Percentiles rank a stretch among this genome's conserved stretches.
Evolutionary conservation across 1,140 invertebrate genomes (phyloP).

Genomic region (Dreissena polymorpha): DNA sequence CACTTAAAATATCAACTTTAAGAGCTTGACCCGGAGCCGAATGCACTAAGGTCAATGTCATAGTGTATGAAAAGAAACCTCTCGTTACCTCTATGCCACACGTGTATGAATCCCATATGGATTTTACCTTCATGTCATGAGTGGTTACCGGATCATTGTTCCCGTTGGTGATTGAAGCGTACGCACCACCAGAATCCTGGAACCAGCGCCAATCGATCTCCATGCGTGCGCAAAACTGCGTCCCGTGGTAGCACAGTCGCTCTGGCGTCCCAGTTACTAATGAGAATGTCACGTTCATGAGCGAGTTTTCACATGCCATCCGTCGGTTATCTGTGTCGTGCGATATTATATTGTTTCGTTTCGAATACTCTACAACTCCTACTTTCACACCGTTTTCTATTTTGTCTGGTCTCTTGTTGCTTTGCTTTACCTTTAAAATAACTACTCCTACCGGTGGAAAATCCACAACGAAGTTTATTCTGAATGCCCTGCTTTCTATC

Average conservation of each 20-base stretch:
- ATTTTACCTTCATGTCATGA: neutral
- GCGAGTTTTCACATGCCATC: slow-evolving; percentile 35
- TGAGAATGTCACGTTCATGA: slow-evolving; percentile 51
- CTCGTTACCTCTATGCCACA: slow-evolving; percentile 20
- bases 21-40: slow-evolving; percentile 13
- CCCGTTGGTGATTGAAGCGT: slow-evolving; percentile 30
- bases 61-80: slow-evolving; percentile 13
- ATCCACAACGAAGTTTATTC: slow-evolving; percentile 34
- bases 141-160: neutral
- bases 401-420: neutral
- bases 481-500: neutral
- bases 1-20: slow-evolving; percentile 27
- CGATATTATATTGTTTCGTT: no score
- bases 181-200: slow-evolving; percentile 29
- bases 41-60: slow-evolving; percentile 9
- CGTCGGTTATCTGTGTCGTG: no score
- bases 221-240: slow-evolving; percentile 19
- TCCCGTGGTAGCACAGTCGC: slow-evolving; percentile 33
- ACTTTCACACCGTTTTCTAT: neutral
- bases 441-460: slow-evolving; percentile 42
- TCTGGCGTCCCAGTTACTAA: slow-evolving; percentile 22
- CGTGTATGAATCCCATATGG: neutral
- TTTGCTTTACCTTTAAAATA: slow-evolving; percentile 16
- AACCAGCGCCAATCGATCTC: slow-evolving; percentile 39
- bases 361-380: no score